Evolutionary conservation across 2,888 invertebrate genomes (phyloP).

Genomic region (Amorpha juglandis): DNA sequence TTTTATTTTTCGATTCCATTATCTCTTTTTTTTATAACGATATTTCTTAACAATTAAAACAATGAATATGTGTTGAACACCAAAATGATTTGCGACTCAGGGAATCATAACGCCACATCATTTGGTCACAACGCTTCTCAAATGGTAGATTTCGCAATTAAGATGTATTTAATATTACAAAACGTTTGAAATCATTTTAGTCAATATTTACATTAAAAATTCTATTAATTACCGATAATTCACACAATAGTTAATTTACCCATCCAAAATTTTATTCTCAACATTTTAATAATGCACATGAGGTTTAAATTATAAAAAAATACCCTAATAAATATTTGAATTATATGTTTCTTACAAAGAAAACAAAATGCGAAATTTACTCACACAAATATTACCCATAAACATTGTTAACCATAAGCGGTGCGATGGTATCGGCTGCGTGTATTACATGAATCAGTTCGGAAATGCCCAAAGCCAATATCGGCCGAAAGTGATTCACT

Average conservation of each 20-base stretch:
- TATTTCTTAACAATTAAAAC: too few species aligned
- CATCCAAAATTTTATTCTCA: too few species aligned
- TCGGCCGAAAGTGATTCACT: not conserved
- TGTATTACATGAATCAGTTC: slow-evolving; percentile 18
- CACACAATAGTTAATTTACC: too few species aligned
- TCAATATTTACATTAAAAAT: too few species aligned
- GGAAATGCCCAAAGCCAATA: not conserved
- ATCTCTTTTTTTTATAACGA: too few species aligned
- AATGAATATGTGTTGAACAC: not conserved
- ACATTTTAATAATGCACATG: too few species aligned
- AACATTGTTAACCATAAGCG: slow-evolving; percentile 32
- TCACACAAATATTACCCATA: slow-evolving; percentile 27
- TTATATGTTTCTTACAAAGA: too few species aligned
- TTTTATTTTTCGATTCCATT: too few species aligned
- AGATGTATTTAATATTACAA: not conserved
- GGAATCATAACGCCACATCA: not conserved
- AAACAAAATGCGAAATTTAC: not conserved
- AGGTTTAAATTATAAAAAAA: too few species aligned
- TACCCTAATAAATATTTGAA: too few species aligned
- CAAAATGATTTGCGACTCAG: not conserved
- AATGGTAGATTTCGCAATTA: not conserved
- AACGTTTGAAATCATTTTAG: too few species aligned
- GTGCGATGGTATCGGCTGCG: slow-evolving; percentile 35
- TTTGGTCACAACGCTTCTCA: not conserved
- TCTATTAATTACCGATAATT: too few species aligned